Percentiles rank a stretch among this genome's conserved stretches.
These are phyloP conservation scores for Eurystomus gularis DNA, from an alignment of 2,113 vertebrate genomes.

Conservation along the genomic window DNA sequence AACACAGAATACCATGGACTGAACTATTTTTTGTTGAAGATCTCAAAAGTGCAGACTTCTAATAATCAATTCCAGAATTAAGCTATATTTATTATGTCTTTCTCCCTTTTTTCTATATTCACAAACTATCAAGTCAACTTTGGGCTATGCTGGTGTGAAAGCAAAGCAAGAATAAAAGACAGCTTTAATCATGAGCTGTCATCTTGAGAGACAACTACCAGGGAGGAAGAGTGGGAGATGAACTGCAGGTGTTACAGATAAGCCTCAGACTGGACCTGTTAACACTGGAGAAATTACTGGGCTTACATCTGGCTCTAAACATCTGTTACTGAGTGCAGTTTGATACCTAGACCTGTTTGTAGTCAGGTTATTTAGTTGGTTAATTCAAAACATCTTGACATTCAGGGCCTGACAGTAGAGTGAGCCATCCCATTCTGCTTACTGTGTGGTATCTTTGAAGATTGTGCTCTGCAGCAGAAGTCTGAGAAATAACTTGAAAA, in stretches of 20 bases:
- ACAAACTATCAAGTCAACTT: background rate
- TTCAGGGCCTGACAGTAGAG: background rate
- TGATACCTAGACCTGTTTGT: background rate
- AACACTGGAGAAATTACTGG: background rate
- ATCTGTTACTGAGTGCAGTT: background rate
- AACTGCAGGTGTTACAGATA: background rate
- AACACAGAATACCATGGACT: background rate
- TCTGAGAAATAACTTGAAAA: background rate
- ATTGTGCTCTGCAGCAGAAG: background rate
- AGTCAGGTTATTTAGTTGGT: background rate
- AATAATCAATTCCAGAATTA: background rate
- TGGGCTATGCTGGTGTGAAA: background rate
- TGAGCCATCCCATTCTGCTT: background rate
- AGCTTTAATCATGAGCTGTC: background rate
- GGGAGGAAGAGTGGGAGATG: background rate
- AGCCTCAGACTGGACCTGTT: background rate
- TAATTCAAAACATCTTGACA: background rate
- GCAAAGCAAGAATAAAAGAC: background rate
- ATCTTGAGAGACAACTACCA: background rate
- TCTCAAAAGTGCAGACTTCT: background rate
- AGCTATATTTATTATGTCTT: background rate
- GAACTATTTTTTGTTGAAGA: background rate
- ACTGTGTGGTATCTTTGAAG: background rate
- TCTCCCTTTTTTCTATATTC: background rate
- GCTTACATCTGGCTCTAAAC: background rate